Base-by-base conservation (phyloP, 1,140 invertebrate species). In the Dryas iulia region DNA sequence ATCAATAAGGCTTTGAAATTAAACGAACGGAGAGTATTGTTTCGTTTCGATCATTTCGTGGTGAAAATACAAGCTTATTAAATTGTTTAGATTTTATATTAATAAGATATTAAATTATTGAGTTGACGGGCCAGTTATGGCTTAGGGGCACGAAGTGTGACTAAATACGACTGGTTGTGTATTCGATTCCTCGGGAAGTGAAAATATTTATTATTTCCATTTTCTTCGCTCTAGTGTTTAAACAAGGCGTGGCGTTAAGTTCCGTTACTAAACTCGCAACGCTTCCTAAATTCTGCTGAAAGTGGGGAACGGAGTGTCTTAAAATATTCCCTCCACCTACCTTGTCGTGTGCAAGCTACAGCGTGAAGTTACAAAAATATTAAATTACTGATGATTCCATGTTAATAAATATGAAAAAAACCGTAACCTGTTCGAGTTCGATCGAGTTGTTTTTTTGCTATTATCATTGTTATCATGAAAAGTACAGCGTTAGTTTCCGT, bases 1-100 rank as follows among this genome's bases (percentile, higher is more conserved):
- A 33, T 66, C 65, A 47, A 47, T 31, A 54, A 39, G 12, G 24
- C 58, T 59, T 60, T 66, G 65, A 66, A 66, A 66, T 66, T 33
- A 60, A 66, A 23, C 56, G 47, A 66, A 66, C 56, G 56, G 57
- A 59, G 18, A 23, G 57, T 47, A 60, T 39, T 60, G 35, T 59
- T 58, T 60, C 59, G 54, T 66, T 63, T 56, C 24, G 21, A 26
- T 56, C 24, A 7, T 8, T 14, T 14, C 53, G 53, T 56, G 23
- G 21, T 26, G 21, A 56, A 56, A 56, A 56, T 12, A 56, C 14
- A 10, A 47, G 35, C 7, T 14, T 18, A 18, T 21, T 21, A 12
- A 21, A 47, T 3, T 14, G 14, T 18, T 47, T 21, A 3, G n/a
- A 47, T 47, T 47, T n/a, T 47, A 47, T 47, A 18, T 18, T 47